These are phyloP conservation scores for Neoscelio sp. DNA, from an alignment of 2,888 invertebrate genomes.

Conservation along the genomic window DNA sequence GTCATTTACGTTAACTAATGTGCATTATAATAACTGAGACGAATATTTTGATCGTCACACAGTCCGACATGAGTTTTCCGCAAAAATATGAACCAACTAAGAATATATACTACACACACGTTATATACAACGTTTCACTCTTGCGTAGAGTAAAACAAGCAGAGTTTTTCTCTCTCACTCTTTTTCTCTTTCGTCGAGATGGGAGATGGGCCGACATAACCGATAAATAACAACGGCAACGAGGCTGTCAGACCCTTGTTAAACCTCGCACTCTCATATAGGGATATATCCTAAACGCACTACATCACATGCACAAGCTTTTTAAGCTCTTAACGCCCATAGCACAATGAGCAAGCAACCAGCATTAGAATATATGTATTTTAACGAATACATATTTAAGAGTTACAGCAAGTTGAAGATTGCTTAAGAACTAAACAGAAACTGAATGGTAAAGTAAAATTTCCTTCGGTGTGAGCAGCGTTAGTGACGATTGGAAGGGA, in stretches of 20 bases:
- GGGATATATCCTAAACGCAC: conserved; percentile 39
- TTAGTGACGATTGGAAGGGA: too few relatives aligned
- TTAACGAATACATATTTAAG: conserved; percentile 24
- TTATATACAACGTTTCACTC: background rate
- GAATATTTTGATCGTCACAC: too few relatives aligned
- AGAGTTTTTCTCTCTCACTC: too few relatives aligned
- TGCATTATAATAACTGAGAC: too few relatives aligned
- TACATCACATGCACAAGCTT: conserved; percentile 9
- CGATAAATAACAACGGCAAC: conserved; percentile 83
- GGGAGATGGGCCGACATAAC: conserved; percentile 82
- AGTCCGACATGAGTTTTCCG: background rate
- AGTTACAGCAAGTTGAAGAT: conserved; percentile 29
- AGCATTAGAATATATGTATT: conserved; percentile 38
- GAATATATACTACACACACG: too few relatives aligned
- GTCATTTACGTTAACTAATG: too few relatives aligned
- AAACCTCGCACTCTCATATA: conserved; percentile 75
- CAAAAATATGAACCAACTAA: background rate
- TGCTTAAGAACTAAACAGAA: conserved; percentile 24
- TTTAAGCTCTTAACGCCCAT: conserved; percentile 10
- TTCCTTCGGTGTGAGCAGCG: too few relatives aligned
- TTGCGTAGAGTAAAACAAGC: background rate
- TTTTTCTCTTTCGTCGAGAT: conserved; percentile 76
- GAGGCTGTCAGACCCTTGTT: conserved; percentile 83
- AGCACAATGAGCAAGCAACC: conserved; percentile 10
- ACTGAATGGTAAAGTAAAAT: too few relatives aligned